phyloP scores from a whole-genome alignment of 2,113 vertebrate species.

The Anolis sagrei region DNA sequence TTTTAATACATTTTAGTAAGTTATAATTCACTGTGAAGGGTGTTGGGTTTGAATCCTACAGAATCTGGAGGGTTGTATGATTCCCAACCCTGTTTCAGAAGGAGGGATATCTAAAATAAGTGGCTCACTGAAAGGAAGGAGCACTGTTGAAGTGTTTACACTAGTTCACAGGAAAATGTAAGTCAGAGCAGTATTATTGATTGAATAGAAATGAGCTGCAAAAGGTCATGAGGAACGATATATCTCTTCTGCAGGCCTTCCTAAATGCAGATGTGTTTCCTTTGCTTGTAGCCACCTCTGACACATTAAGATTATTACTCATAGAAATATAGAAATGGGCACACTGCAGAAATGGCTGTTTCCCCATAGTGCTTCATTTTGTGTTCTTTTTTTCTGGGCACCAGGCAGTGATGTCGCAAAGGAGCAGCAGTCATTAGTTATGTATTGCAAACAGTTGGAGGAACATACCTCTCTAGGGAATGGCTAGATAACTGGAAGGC shows the following conservation, averaged over 20 bases:
- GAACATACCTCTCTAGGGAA: constrained; percentile 21
- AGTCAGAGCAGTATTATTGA: not conserved
- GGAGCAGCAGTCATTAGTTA: constrained; percentile 8
- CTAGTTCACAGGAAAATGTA: not conserved
- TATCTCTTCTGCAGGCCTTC: not conserved
- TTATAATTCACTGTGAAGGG: too few species aligned
- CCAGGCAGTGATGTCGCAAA: accelerated
- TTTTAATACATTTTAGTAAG: not conserved
- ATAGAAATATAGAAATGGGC: not conserved
- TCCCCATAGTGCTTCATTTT: not conserved
- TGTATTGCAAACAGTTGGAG: not conserved
- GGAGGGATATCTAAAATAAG: not conserved
- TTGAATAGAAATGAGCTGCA: not conserved
- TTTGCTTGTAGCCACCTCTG: not conserved
- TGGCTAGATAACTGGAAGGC: not conserved
- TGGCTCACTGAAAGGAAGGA: not conserved
- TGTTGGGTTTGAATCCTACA: too few species aligned
- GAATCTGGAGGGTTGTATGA: too few species aligned
- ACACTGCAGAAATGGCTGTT: not conserved
- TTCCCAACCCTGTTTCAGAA: too few species aligned
- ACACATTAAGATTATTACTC: not conserved
- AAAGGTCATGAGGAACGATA: not conserved
- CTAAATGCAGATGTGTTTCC: not conserved
- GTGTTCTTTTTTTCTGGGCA: not conserved
- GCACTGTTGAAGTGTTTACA: not conserved